Conservation (phyloP, 2,888 invertebrate genomes). For the Hirtodrosophila alboralis region DNA sequence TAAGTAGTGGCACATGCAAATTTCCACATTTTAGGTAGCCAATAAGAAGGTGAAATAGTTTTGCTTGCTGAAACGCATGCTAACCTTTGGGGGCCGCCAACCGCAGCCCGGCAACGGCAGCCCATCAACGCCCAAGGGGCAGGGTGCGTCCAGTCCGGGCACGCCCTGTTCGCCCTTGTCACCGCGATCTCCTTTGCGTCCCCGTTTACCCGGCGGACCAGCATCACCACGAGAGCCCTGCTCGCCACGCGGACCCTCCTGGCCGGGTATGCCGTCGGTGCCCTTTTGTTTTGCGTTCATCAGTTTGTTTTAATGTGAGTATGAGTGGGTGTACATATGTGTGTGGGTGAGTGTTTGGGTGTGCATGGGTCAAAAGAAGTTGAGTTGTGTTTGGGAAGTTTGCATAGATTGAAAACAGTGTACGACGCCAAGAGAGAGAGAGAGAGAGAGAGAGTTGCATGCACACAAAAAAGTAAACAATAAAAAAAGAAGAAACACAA, state of each 20-base stretch:
- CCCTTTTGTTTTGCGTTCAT: constrained; percentile 86
- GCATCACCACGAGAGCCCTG: constrained; percentile 91
- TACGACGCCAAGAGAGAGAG: constrained; percentile 49
- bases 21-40: constrained; percentile 43
- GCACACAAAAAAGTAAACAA: constrained; percentile 56
- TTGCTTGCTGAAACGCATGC: constrained; percentile 46
- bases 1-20: constrained; percentile 59
- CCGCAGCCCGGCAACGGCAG: constrained; percentile 98
- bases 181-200: constrained; percentile 95
- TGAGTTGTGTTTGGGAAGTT: constrained; percentile 24
- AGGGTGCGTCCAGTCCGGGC: constrained; percentile 99
- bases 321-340: constrained; percentile 18
- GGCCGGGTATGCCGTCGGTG: constrained; percentile 96
- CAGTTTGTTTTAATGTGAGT: constrained; percentile 19
- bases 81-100: constrained; percentile 94
- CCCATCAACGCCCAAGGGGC: constrained; percentile 97
- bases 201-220: constrained; percentile 94
- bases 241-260: constrained; percentile 96
- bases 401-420: constrained; percentile 43
- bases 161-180: constrained; percentile 98
- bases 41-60: constrained; percentile 51
- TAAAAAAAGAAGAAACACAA: constrained; percentile 58
- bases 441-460: constrained; percentile 52
- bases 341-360: constrained; percentile 20
- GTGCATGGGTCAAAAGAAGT: constrained; percentile 29